Percentiles rank a stretch among this genome's conserved stretches.
Conservation (phyloP, 2,888 invertebrate genomes). For the Cephus nigrinus region DNA sequence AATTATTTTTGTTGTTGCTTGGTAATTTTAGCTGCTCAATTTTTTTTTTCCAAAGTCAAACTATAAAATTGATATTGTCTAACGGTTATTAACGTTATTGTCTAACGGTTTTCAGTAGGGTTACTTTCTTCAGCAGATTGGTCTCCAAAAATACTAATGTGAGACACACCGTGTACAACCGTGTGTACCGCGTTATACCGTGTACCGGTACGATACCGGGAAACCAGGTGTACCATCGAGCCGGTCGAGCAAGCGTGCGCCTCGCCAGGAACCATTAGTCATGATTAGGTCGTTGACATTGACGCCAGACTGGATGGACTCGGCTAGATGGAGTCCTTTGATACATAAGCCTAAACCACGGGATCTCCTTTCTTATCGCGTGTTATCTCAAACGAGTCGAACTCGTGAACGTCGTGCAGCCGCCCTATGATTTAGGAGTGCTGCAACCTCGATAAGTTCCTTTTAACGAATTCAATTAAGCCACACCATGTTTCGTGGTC, state of each 20-base stretch:
- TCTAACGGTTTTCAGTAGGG: background rate
- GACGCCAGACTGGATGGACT: constrained; percentile 34
- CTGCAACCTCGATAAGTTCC: background rate
- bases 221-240: background rate
- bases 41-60: background rate
- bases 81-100: background rate
- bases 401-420: constrained; percentile 9
- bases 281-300: constrained; percentile 54
- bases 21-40: background rate
- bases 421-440: background rate
- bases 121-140: background rate
- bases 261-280: constrained; percentile 44
- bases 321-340: constrained; percentile 42
- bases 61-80: background rate
- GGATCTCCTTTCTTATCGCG: constrained; percentile 36
- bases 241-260: background rate
- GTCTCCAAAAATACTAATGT: background rate
- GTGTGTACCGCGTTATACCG: no score
- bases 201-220: background rate
- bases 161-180: background rate
- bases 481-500: background rate
- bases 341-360: constrained; percentile 30
- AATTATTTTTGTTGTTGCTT: background rate
- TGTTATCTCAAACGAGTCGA: constrained; percentile 27
- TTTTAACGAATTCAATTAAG: constrained; percentile 9